Conservation (phyloP, 1,140 invertebrate species). For the Paracyclopina nana region DNA sequence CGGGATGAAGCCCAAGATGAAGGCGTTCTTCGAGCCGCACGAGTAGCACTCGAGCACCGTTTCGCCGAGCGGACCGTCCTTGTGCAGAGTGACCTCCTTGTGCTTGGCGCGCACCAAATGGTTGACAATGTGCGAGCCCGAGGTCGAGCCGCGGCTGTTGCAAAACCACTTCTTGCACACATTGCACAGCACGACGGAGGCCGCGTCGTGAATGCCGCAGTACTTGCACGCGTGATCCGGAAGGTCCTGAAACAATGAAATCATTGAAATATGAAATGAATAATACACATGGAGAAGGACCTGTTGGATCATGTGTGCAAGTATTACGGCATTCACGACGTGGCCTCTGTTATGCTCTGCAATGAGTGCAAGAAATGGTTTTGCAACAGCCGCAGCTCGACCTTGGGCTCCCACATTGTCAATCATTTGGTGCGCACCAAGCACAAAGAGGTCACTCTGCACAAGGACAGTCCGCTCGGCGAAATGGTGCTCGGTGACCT, state of each 20-base stretch:
- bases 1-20: constrained; percentile 94
- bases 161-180: constrained; percentile 99
- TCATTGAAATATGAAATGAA: too few species aligned
- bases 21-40: constrained; percentile 91
- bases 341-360: not conserved
- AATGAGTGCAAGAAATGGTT: not conserved
- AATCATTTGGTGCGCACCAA: constrained; percentile 95
- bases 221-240: constrained; percentile 58
- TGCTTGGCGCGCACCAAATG: constrained; percentile 94
- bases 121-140: constrained; percentile 95
- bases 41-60: constrained; percentile 96
- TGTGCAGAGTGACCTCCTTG: constrained; percentile 94
- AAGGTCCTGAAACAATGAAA: not conserved
- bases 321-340: not conserved
- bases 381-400: not conserved
- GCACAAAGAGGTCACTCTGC: constrained; percentile 95
- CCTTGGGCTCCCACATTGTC: constrained; percentile 42
- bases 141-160: constrained; percentile 92
- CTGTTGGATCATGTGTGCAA: not conserved
- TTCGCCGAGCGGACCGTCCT: constrained; percentile 90
- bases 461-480: constrained; percentile 88
- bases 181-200: constrained; percentile 94
- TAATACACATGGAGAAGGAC: not conserved
- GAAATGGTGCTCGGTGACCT: constrained; percentile 95
- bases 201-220: constrained; percentile 94